Conservation (phyloP, 2,113 vertebrate genomes). For the Smithornis capensis region DNA sequence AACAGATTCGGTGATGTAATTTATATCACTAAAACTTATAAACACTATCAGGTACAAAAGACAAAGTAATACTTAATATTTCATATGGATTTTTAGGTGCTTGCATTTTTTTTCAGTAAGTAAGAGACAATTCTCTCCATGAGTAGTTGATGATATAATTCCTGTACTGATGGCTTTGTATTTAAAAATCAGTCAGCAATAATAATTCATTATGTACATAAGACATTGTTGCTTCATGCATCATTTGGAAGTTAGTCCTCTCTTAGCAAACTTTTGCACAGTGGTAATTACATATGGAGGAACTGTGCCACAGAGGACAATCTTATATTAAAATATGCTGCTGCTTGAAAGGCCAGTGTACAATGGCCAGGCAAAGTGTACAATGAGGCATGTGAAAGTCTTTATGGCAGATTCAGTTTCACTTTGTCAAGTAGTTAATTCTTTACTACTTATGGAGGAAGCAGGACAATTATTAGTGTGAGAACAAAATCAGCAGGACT, state of each 20-base stretch:
- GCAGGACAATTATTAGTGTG: background rate
- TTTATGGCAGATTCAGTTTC: background rate
- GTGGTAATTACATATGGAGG: background rate
- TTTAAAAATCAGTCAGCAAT: background rate
- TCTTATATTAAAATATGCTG: background rate
- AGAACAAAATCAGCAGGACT: background rate
- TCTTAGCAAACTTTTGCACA: background rate
- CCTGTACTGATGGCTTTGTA: background rate
- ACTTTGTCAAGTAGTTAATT: background rate
- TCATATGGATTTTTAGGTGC: background rate
- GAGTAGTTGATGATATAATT: background rate
- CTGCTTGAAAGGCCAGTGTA: background rate
- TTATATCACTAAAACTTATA: background rate
- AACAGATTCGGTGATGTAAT: background rate
- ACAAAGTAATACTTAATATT: background rate
- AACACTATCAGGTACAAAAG: background rate
- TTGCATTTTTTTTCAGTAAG: background rate
- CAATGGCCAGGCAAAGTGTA: background rate
- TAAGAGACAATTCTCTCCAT: background rate
- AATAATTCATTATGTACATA: background rate
- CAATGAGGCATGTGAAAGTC: background rate
- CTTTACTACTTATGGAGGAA: background rate
- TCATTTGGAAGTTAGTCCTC: background rate
- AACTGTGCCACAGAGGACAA: background rate
- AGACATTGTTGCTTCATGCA: background rate